Percentiles rank a stretch among this genome's conserved stretches.
phyloP scores from a whole-genome alignment of 1,140 invertebrate species.

The Zaprionus inermis region DNA sequence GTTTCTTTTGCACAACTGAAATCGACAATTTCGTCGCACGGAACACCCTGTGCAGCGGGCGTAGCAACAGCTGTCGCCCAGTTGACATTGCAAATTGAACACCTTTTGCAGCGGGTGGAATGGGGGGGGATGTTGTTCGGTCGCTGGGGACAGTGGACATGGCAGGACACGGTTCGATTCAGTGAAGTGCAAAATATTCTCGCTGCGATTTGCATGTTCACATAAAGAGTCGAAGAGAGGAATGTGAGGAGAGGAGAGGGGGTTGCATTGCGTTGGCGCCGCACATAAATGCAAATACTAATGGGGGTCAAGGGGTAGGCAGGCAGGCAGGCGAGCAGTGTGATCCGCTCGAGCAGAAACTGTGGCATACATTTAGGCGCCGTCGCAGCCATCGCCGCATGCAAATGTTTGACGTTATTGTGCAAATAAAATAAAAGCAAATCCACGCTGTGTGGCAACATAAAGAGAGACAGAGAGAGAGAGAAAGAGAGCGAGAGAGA shows the following conservation, averaged over 20 bases:
- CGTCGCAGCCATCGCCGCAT: conserved; percentile 52
- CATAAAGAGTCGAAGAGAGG: conserved; percentile 27
- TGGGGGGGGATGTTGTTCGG: conserved; percentile 7
- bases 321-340: background rate
- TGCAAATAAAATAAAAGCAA: conserved; percentile 70
- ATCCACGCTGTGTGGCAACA: conserved; percentile 47
- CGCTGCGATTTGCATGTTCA: conserved; percentile 71
- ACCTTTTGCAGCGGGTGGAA: conserved; percentile 17
- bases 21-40: background rate
- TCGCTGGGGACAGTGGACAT: conserved; percentile 4
- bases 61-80: conserved; percentile 16
- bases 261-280: conserved; percentile 58
- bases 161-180: conserved; percentile 34
- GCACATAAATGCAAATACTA: conserved; percentile 81
- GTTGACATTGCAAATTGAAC: conserved; percentile 33
- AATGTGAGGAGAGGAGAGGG: background rate
- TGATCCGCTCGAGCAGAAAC: conserved; percentile 50
- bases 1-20: background rate
- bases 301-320: conserved; percentile 30
- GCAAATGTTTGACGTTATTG: conserved; percentile 75
- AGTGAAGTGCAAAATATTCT: conserved; percentile 78
- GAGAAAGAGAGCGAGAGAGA: too few species aligned
- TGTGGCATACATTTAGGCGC: conserved; percentile 78
- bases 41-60: conserved; percentile 3
- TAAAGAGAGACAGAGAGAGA: too few species aligned